phyloP scores from a whole-genome alignment of 2,113 vertebrate species.

The Ameiurus melas region DNA sequence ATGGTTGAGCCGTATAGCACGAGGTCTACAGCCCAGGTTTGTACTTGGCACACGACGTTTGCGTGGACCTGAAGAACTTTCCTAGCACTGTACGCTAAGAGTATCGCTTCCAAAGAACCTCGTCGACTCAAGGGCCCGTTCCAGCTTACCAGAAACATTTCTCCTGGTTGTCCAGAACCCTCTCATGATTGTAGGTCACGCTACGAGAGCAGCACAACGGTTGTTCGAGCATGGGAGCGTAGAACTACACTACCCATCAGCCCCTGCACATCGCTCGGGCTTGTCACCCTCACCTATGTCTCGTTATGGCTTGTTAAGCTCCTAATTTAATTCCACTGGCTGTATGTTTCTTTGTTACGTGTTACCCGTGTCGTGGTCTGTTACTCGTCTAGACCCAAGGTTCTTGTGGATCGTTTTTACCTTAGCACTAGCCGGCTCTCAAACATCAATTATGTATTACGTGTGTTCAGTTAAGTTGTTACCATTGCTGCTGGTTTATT shows the following conservation, averaged over 20 bases:
- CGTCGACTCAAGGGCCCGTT: not conserved
- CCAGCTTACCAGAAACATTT: not conserved
- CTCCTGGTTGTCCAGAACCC: not conserved
- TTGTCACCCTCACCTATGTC: not conserved
- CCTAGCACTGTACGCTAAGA: no score
- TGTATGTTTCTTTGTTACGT: no score
- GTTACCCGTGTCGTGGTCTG: no score
- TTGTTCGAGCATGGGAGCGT: not conserved
- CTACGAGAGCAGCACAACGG: not conserved
- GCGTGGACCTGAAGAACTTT: not conserved
- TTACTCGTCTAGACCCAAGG: no score
- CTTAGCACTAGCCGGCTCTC: not conserved
- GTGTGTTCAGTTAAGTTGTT: not conserved
- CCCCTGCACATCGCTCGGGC: not conserved
- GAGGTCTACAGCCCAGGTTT: not conserved
- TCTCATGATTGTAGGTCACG: not conserved
- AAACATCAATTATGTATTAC: not conserved
- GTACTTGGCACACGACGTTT: not conserved
- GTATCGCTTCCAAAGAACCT: not conserved
- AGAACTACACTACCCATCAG: not conserved
- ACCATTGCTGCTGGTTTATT: not conserved
- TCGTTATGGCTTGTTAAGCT: no score
- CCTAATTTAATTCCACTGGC: no score
- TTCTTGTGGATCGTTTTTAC: not conserved
- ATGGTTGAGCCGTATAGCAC: not conserved